phyloP scores from a whole-genome alignment of 2,888 invertebrate genomes.

The Cabera pusaria region DNA sequence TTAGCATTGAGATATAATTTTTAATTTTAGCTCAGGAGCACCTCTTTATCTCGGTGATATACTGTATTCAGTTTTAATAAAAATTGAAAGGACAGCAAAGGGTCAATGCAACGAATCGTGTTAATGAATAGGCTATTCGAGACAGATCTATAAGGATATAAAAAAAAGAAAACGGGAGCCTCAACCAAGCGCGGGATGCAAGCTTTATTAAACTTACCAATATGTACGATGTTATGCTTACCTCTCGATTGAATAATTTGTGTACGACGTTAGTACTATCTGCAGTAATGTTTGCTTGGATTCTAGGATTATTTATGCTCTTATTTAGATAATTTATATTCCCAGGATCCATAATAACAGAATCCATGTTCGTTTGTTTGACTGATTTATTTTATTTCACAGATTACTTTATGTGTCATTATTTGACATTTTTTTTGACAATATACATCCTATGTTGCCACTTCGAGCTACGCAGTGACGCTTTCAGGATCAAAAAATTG shows the following conservation, averaged over 20 bases:
- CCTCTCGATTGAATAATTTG: slow-evolving; percentile 85
- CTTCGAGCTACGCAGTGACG: no score
- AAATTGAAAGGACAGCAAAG: no score
- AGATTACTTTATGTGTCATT: no score
- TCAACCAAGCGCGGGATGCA: slow-evolving; percentile 38
- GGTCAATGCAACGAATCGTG: background rate
- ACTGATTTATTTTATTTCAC: no score
- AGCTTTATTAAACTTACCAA: slow-evolving; percentile 24
- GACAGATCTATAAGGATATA: slow-evolving; percentile 13
- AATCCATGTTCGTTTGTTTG: slow-evolving; percentile 82
- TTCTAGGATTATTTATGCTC: slow-evolving; percentile 54
- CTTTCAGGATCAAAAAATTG: no score
- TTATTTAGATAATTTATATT: slow-evolving; percentile 52
- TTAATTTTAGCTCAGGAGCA: no score
- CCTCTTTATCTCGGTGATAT: no score
- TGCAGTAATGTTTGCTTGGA: slow-evolving; percentile 47
- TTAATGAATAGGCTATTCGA: slow-evolving; percentile 1
- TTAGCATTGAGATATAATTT: no score
- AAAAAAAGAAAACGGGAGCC: slow-evolving; percentile 40
- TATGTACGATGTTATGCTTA: slow-evolving; percentile 54
- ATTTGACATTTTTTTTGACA: slow-evolving; percentile 23
- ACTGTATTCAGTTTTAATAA: no score
- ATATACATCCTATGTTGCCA: background rate
- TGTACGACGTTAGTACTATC: slow-evolving; percentile 66
- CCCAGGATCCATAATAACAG: slow-evolving; percentile 60